A percentile compares a stretch with the other conserved stretches of the same genome.
phyloP scores from a whole-genome alignment of 2,888 invertebrate genomes.

The Aleiodes leptofemur region DNA sequence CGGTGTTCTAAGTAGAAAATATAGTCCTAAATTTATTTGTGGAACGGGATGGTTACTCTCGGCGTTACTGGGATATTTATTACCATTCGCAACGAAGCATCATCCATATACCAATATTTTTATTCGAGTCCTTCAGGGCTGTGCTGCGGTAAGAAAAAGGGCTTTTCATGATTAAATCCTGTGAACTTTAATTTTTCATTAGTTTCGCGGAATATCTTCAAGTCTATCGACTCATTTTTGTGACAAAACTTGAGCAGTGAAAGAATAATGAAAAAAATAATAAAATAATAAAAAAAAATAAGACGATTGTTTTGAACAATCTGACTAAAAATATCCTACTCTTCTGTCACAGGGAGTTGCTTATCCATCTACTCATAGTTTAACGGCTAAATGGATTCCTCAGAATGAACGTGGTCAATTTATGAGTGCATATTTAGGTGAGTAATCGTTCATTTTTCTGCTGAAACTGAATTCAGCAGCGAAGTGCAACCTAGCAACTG shows the following conservation, averaged over 20 bases:
- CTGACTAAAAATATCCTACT: too few relatives aligned
- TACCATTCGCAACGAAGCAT: constrained; percentile 80
- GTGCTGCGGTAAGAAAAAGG: constrained; percentile 78
- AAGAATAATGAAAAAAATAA: too few relatives aligned
- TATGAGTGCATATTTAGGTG: constrained; percentile 80
- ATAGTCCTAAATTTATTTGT: constrained; percentile 84
- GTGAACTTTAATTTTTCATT: not conserved
- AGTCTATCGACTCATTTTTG: too few relatives aligned
- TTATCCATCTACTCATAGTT: constrained; percentile 87
- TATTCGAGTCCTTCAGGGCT: constrained; percentile 82
- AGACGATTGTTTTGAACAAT: too few relatives aligned
- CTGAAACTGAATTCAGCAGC: too few relatives aligned
- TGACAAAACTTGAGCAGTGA: too few relatives aligned
- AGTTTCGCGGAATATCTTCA: too few relatives aligned
- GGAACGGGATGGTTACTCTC: constrained; percentile 82
- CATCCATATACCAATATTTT: constrained; percentile 78
- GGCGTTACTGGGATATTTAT: constrained; percentile 80
- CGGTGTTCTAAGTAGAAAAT: constrained; percentile 81
- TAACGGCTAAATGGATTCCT: constrained; percentile 91
- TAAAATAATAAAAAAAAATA: too few relatives aligned
- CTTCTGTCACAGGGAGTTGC: constrained; percentile 79
- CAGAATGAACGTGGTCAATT: constrained; percentile 86
- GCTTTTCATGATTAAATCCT: constrained; percentile 59
- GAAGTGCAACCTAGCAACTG: too few relatives aligned
- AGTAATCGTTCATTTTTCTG: constrained; percentile 30